Evolutionary conservation across 2,113 vertebrate genomes (phyloP), one percentile per base, ranked within the genome.

Genomic region (Cygnus atratus): DNA sequence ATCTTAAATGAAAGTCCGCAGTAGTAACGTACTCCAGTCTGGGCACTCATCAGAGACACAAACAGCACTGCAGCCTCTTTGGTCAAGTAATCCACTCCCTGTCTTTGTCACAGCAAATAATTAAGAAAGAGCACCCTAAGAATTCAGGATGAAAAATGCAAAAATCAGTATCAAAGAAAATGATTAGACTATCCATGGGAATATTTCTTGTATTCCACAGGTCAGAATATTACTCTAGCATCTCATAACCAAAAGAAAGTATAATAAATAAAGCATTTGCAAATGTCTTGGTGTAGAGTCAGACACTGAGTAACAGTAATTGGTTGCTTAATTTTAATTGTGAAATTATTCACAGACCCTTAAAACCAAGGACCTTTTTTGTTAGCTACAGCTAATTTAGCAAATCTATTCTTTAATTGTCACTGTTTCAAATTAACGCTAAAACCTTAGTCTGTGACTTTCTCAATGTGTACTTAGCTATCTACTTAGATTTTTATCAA

Each of bases 341-440:
- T 77, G 55, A 70, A 95, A 77, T 83, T 92, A 91, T 68, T 81
- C 65, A 85, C 9, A 28, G 35, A 84, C 18, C 35, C 54, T 87
- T 92, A 84, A 85, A 95, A 90, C 33, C 43, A 87, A 68, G 29
- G 61, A 67, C 12, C 31, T 18, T 63, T 73, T 87, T 61, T 77
- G 29, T 94, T 76, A 90, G 88, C 74, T 29, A 86, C 33, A 95
- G 65, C 13, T 84, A 66, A 94, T 90, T 89, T 90, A 78, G 77
- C 57, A 74, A 63, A 91, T 83, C 43, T 71, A 35, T 93, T 77
- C 63, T 93, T 54, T 61, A 81, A 77, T 8, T 84, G 52, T 44
- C 4, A 0, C 28, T 9, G 15, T 78, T 91, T 72, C 88, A 71
- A 84, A 92, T 31, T 43, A 85, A 73, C 58, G 82, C 13, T 58